These are phyloP conservation scores for Sebastes jordani DNA, from an alignment of 2,797 vertebrate species.

Conservation along the genomic window DNA sequence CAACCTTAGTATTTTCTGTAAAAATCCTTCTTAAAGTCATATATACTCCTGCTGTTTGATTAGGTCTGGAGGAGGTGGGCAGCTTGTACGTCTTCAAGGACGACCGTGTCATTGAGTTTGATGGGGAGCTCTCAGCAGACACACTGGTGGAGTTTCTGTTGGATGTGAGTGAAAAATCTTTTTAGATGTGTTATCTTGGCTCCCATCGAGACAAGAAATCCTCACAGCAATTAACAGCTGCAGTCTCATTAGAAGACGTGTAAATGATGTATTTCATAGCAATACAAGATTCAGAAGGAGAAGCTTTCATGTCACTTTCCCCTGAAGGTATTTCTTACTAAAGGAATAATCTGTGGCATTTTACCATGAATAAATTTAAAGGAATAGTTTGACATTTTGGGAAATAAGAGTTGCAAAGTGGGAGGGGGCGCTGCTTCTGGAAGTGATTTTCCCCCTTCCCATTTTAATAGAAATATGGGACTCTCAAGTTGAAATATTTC, in stretches of 20 bases:
- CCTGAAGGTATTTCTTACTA: not conserved
- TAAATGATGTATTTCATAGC: not conserved
- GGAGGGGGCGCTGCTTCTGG: not conserved
- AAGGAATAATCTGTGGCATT: not conserved
- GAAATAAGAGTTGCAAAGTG: not conserved
- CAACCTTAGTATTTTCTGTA: not conserved
- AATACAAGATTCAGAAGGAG: not conserved
- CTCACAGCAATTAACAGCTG: constrained; percentile 8
- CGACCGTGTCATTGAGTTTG: constrained; percentile 93
- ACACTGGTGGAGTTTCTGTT: constrained; percentile 96
- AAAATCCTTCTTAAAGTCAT: not conserved
- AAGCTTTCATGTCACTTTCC: not conserved
- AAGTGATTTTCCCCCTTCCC: no score
- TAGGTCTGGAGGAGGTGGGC: constrained; percentile 93
- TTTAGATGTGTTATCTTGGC: not conserved
- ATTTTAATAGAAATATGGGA: not conserved
- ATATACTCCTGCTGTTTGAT: not conserved
- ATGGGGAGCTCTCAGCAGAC: constrained; percentile 94
- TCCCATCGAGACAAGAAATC: not conserved
- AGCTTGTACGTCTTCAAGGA: constrained; percentile 96
- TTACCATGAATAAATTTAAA: not conserved
- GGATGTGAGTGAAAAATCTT: constrained; percentile 85
- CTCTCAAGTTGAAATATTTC: not conserved
- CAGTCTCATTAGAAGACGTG: not conserved
- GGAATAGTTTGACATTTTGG: not conserved